Evolutionary conservation across 1,140 invertebrate genomes (phyloP), one percentile per base, ranked within the genome.

Genomic region (Penaeus chinensis): DNA sequence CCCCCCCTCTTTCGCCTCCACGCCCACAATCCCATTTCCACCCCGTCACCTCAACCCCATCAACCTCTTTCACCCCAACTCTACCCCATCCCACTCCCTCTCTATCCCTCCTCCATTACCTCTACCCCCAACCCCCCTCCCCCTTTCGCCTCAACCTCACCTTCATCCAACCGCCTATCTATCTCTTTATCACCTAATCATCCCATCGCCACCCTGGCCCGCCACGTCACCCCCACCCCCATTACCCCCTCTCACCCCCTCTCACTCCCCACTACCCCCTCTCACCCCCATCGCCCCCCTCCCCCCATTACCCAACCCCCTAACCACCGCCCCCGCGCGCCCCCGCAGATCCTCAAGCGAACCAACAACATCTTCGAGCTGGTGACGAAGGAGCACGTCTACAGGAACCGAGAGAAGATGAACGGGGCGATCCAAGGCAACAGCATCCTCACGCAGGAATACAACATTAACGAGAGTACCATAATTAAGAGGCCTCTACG

Each of bases 361-460:
- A 97, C 96, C 10, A 99, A 99, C 92, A 99, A 98, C 92, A 97
- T 98, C 89, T 99, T 99, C 92, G 98, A 99, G 92, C 91, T 99
- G 90, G 95, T 97, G n/a, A 97, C 97, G 0, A 95, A 96, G 1
- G 96, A 97, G 89, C n/a, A 79, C 5, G 80, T 66, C 65, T 62
- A 77, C 42, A 22, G 24, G 61, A 66, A 13, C 13, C 77, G 80
- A 42, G 24, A 63, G 22, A 66, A 79, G 60, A 27, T 61, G 42
- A 87, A 89, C 54, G 84, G 80, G 24, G 66, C 82, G 10, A 22
- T 80, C 0, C 66, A 89, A 27, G 32, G 63, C 13, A 62, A 60
- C 60, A 37, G 24, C 16, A 37, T 83, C 16, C 20, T 37, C 22
- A 32, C 47, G 42, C 24, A 11, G 54, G 54, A 54, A 13, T 54